Evolutionary conservation across 1,140 invertebrate species (phyloP).

Genomic region (Sminthurides bifidus): DNA sequence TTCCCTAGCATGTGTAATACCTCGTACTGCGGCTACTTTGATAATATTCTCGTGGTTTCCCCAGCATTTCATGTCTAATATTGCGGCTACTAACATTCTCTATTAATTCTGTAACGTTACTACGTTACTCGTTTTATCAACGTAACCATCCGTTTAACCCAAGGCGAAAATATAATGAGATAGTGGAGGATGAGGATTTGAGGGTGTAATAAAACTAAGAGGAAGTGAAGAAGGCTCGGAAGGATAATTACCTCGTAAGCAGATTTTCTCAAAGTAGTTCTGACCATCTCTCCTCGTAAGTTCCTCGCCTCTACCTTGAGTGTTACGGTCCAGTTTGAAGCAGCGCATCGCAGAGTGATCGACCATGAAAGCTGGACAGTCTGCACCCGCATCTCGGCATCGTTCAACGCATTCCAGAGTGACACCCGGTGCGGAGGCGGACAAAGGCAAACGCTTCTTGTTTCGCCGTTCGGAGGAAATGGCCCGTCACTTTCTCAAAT

Average conservation of each 20-base stretch:
- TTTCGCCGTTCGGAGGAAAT: slow-evolving; percentile 39
- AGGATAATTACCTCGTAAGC: slow-evolving; percentile 37
- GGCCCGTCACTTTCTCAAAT: slow-evolving; percentile 42
- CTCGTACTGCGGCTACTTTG: no score
- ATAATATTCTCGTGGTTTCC: no score
- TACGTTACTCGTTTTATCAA: no score
- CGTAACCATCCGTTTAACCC: no score
- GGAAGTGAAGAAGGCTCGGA: no score
- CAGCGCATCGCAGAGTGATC: slow-evolving; percentile 41
- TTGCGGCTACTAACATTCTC: no score
- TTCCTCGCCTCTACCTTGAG: slow-evolving; percentile 40
- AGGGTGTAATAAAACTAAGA: no score
- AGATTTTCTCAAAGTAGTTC: slow-evolving; percentile 44
- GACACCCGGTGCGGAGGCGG: slow-evolving; percentile 36
- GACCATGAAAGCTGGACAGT: slow-evolving; percentile 41
- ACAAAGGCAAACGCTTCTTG: slow-evolving; percentile 37
- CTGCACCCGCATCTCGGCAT: slow-evolving; percentile 38
- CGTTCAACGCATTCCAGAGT: slow-evolving; percentile 36
- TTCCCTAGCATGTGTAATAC: no score
- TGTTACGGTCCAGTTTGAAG: slow-evolving; percentile 41
- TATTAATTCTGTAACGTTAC: no score
- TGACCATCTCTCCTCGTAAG: slow-evolving; percentile 37
- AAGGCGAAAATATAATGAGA: no score
- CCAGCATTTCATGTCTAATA: no score
- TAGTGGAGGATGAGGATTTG: no score